These are phyloP conservation scores for Okapia johnstoni DNA, from an alignment of 2,113 vertebrate species.

Conservation along the genomic window DNA sequence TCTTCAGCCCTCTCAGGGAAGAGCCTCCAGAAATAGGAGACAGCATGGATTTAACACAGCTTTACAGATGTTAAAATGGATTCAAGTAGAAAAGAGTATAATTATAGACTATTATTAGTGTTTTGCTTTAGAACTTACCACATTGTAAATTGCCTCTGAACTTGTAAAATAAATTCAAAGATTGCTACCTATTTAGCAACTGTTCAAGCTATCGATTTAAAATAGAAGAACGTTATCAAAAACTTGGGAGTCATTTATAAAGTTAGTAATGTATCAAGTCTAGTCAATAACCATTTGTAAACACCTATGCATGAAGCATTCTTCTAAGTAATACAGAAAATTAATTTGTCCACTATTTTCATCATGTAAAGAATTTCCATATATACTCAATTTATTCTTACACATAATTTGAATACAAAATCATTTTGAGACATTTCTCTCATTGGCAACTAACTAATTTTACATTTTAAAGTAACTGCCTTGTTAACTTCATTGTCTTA, in stretches of 20 bases:
- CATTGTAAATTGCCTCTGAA: conserved; percentile 3
- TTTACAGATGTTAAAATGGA: background rate
- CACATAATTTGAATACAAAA: background rate
- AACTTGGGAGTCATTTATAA: background rate
- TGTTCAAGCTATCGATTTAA: background rate
- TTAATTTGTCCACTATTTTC: background rate
- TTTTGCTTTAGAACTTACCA: background rate
- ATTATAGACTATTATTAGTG: background rate
- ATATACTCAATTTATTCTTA: background rate
- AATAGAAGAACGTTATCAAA: background rate
- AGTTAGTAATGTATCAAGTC: background rate
- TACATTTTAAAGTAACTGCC: background rate
- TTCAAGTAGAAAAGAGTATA: background rate
- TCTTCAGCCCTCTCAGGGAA: background rate
- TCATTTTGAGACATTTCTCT: background rate
- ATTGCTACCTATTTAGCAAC: background rate
- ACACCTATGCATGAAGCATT: background rate
- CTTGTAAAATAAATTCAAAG: background rate
- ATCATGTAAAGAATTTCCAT: background rate
- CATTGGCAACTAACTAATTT: background rate
- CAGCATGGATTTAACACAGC: background rate
- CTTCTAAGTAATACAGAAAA: background rate
- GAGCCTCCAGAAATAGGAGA: background rate
- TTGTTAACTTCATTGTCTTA: background rate
- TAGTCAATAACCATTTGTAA: background rate